phyloP scores from a whole-genome alignment of 1,140 invertebrate genomes.

The Drosophila sp. region DNA sequence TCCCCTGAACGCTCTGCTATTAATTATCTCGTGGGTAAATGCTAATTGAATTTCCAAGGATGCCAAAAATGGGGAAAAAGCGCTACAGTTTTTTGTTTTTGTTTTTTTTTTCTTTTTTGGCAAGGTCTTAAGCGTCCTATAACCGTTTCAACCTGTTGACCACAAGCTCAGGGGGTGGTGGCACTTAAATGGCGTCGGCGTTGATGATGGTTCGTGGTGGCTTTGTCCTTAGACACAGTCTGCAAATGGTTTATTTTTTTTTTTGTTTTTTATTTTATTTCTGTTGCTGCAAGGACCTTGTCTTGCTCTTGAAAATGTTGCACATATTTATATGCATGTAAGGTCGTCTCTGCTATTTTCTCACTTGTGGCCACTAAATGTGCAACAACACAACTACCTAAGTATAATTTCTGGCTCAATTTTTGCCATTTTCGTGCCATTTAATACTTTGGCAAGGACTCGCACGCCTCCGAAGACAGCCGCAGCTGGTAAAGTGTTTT shows the following conservation, averaged over 20 bases:
- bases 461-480: constrained; percentile 24
- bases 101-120: constrained; percentile 16
- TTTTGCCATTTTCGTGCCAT: constrained; percentile 46
- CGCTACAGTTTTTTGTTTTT: not conserved
- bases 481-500: constrained; percentile 29
- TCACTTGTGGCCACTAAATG: constrained; percentile 65
- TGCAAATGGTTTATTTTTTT: constrained; percentile 45
- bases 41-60: constrained; percentile 77
- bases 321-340: constrained; percentile 76
- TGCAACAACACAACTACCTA: constrained; percentile 31
- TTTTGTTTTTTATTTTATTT: not conserved
- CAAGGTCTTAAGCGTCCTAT: constrained; percentile 34
- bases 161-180: constrained; percentile 11
- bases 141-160: constrained; percentile 70
- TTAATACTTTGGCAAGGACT: constrained; percentile 69
- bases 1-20: constrained; percentile 45
- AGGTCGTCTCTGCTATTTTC: constrained; percentile 71
- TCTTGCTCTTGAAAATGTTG: constrained; percentile 74
- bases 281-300: constrained; percentile 61
- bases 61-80: constrained; percentile 5
- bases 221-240: constrained; percentile 57
- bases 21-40: constrained; percentile 57
- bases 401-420: constrained; percentile 19
- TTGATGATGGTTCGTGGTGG: not conserved
- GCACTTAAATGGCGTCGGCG: not conserved